These are phyloP conservation scores for Mythimna ferrago DNA, from an alignment of 2,888 invertebrate species.

Conservation along the genomic window DNA sequence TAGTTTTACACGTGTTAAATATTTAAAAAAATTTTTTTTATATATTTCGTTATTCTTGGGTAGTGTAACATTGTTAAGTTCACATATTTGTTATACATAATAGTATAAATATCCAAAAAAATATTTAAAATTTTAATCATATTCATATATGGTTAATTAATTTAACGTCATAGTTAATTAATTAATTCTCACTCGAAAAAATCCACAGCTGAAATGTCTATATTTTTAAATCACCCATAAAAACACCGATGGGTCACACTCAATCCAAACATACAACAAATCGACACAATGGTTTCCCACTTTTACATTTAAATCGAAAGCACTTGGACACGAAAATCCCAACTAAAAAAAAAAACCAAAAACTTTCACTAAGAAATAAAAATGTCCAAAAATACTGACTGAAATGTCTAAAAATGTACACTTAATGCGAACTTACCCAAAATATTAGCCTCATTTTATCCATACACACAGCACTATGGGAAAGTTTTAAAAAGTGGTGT, in stretches of 20 bases:
- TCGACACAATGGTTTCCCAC: conserved; percentile 44
- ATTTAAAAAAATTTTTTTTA: neutral
- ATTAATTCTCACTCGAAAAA: neutral
- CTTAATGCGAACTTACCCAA: conserved; percentile 81
- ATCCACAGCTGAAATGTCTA: neutral
- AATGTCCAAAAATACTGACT: neutral
- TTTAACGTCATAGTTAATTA: neutral
- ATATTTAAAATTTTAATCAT: neutral
- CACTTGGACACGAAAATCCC: conserved; percentile 33
- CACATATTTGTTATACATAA: too few species aligned
- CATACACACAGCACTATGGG: conserved; percentile 83
- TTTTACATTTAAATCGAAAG: conserved; percentile 26
- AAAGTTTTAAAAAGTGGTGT: conserved; percentile 70
- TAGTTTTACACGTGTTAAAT: conserved; percentile 12
- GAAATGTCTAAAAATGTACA: conserved; percentile 10
- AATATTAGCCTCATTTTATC: conserved; percentile 88
- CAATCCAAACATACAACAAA: conserved; percentile 14
- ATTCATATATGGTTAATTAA: neutral
- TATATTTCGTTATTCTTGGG: neutral
- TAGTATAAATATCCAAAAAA: neutral
- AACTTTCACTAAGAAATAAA: conserved; percentile 24
- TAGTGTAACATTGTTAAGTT: neutral
- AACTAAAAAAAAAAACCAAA: neutral
- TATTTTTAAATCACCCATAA: neutral
- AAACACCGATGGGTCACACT: conserved; percentile 9